These are phyloP conservation scores for Amblyornis subalaris DNA, from an alignment of 2,113 vertebrate genomes.

Conservation along the genomic window DNA sequence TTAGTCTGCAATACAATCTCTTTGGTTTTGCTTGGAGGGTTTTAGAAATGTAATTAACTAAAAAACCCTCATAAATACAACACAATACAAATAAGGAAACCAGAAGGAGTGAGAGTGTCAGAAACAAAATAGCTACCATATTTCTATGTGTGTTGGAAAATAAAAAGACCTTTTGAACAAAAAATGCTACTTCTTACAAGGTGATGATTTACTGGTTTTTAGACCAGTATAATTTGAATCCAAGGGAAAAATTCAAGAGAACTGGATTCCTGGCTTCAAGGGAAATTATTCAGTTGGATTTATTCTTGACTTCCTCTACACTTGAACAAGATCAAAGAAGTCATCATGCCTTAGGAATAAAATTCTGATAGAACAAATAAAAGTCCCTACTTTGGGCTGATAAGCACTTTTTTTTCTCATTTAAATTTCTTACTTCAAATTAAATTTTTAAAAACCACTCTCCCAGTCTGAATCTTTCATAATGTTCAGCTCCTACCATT, in stretches of 20 bases:
- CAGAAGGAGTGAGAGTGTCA: not conserved
- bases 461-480: not conserved
- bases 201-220: not conserved
- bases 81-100: not conserved
- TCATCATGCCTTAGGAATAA: not conserved
- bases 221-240: not conserved
- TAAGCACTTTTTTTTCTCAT: not conserved
- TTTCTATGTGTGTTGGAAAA: not conserved
- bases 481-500: not conserved
- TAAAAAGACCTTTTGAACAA: not conserved
- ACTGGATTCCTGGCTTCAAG: not conserved
- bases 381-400: not conserved
- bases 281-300: not conserved
- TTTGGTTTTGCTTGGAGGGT: not conserved
- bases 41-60: not conserved
- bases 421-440: not conserved
- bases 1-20: not conserved
- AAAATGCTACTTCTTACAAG: not conserved
- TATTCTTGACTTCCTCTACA: not conserved
- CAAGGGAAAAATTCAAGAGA: not conserved
- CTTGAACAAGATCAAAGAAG: not conserved
- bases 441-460: not conserved
- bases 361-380: not conserved
- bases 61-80: not conserved
- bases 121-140: not conserved